These are phyloP conservation scores for Drosophila meridiana DNA, from an alignment of 2,888 invertebrate species.

Conservation along the genomic window DNA sequence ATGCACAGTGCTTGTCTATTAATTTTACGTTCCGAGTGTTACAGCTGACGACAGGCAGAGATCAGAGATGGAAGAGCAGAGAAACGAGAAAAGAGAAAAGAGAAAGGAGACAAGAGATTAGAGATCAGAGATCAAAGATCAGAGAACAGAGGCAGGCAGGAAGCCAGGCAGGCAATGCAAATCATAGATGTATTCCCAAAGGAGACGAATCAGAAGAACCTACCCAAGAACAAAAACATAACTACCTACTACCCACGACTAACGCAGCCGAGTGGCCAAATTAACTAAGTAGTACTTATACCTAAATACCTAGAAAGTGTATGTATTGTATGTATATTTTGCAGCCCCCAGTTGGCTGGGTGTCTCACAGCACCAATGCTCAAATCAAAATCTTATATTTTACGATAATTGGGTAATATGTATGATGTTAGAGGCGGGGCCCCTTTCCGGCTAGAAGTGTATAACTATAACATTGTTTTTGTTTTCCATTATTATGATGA, in stretches of 20 bases:
- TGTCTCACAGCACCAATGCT: conserved; percentile 71
- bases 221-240: conserved; percentile 62
- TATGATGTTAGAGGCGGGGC: conserved; percentile 28
- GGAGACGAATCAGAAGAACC: conserved; percentile 44
- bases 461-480: conserved; percentile 24
- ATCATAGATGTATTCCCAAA: conserved; percentile 73
- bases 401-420: conserved; percentile 57
- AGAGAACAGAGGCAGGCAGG: neutral
- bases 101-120: neutral
- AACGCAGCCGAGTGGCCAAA: conserved; percentile 77
- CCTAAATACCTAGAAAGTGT: conserved; percentile 53
- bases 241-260: conserved; percentile 66
- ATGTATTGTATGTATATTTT: conserved; percentile 72
- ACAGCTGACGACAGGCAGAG: conserved; percentile 34
- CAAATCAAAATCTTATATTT: conserved; percentile 76
- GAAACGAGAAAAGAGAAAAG: neutral
- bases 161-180: conserved; percentile 41
- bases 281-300: conserved; percentile 74
- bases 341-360: conserved; percentile 68
- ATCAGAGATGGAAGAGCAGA: conserved; percentile 6
- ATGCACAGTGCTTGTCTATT: conserved; percentile 55
- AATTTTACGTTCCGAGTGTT: conserved; percentile 61
- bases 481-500: conserved; percentile 37
- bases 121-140: neutral
- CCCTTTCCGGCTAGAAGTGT: conserved; percentile 58